These are phyloP conservation scores for Lepidurus packardi DNA, from an alignment of 1,140 invertebrate genomes.

Conservation along the genomic window DNA sequence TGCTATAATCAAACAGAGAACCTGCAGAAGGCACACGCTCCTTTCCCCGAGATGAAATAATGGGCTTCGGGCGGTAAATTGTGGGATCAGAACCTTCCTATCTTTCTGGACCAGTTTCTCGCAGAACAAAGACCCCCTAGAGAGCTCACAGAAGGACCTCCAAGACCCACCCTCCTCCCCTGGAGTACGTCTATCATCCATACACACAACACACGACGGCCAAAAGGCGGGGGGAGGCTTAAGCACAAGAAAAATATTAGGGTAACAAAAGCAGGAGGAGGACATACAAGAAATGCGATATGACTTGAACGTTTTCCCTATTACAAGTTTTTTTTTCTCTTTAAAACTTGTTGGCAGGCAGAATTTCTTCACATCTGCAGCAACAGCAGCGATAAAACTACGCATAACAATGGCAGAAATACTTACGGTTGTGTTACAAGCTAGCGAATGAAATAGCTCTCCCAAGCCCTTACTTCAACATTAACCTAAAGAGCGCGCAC, in stretches of 20 bases:
- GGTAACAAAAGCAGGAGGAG: not conserved
- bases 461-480: not conserved
- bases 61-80: constrained; percentile 13
- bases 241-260: not conserved
- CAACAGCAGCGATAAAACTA: constrained; percentile 1
- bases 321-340: not conserved
- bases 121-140: constrained; percentile 13
- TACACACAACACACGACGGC: not conserved
- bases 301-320: not conserved
- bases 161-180: not conserved
- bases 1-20: no score
- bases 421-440: not conserved
- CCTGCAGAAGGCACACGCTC: not conserved
- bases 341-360: not conserved
- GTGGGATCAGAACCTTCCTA: constrained; percentile 15
- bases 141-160: constrained; percentile 9
- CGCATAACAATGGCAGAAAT: constrained; percentile 7
- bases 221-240: not conserved
- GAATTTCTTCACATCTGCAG: not conserved
- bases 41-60: not conserved
- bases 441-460: not conserved
- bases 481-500: not conserved
- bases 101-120: not conserved
- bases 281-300: not conserved
- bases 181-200: not conserved